Percentiles rank a stretch among this genome's conserved stretches.
Evolutionary conservation across 2,888 invertebrate species (phyloP).

Genomic region (Zaprionus lineosus): DNA sequence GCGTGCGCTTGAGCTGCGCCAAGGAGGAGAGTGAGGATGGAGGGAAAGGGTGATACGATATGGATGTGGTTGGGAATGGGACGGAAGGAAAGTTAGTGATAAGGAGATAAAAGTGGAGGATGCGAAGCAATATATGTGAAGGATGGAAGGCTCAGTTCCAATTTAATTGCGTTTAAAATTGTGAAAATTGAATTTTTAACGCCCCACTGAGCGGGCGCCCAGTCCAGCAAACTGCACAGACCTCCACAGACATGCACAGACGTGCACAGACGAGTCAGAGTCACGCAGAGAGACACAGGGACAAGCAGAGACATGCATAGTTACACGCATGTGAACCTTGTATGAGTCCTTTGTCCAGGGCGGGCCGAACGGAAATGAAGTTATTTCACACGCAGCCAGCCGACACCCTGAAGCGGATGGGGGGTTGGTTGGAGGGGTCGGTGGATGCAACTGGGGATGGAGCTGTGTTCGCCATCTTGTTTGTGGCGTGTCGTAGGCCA

Average conservation of each 20-base stretch:
- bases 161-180: conserved; percentile 71
- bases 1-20: no score
- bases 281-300: background rate
- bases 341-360: conserved; percentile 10
- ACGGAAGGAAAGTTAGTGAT: no score
- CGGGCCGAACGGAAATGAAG: conserved; percentile 54
- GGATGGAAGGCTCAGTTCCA: conserved; percentile 8
- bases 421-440: background rate
- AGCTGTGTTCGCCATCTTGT: conserved; percentile 44
- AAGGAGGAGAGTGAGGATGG: no score
- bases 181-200: conserved; percentile 73
- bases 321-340: conserved; percentile 59
- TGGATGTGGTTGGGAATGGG: no score
- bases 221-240: no score
- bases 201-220: conserved; percentile 31
- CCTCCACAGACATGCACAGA: no score
- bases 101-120: no score
- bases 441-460: no score
- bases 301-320: conserved; percentile 47
- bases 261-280: no score
- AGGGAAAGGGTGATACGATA: no score
- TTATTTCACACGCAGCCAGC: conserved; percentile 59
- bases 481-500: conserved; percentile 49
- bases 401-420: no score
- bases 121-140: no score